Evolutionary conservation across 2,888 invertebrate species (phyloP).

Genomic region (Gasteruption jaculator): DNA sequence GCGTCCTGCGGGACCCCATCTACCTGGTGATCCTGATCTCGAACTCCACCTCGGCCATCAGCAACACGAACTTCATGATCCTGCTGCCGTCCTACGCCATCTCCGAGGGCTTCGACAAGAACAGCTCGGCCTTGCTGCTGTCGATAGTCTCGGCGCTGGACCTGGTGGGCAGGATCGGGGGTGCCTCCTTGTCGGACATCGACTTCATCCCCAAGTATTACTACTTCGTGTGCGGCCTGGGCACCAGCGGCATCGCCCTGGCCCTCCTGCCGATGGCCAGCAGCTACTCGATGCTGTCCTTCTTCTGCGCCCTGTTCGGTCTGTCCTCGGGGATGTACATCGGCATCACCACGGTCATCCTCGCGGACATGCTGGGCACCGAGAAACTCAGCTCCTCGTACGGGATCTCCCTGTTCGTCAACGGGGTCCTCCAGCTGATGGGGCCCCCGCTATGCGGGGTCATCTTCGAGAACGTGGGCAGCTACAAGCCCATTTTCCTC

Average conservation of each 20-base stretch:
- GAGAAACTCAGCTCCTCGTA: slow-evolving; percentile 79
- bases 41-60: slow-evolving; percentile 80
- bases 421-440: slow-evolving; percentile 74
- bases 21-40: slow-evolving; percentile 79
- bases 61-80: slow-evolving; percentile 83
- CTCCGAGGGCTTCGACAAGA: slow-evolving; percentile 67
- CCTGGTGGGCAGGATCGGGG: slow-evolving; percentile 77
- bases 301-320: slow-evolving; percentile 74
- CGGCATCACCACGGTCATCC: slow-evolving; percentile 81
- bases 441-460: slow-evolving; percentile 78
- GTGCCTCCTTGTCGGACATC: slow-evolving; percentile 77
- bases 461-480: slow-evolving; percentile 62
- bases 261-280: slow-evolving; percentile 66
- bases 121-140: slow-evolving; percentile 67
- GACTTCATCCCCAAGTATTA: slow-evolving; percentile 73
- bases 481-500: slow-evolving; percentile 70
- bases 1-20: slow-evolving; percentile 71
- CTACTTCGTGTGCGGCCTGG: slow-evolving; percentile 75
- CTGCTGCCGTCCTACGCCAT: slow-evolving; percentile 74
- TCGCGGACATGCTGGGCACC: slow-evolving; percentile 81
- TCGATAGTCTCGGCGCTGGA: slow-evolving; percentile 82
- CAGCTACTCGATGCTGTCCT: slow-evolving; percentile 63
- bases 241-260: slow-evolving; percentile 73
- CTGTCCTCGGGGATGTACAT: slow-evolving; percentile 80
- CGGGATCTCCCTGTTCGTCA: slow-evolving; percentile 81